phyloP scores from a whole-genome alignment of 2,113 vertebrate genomes.

The Desmodus rotundus region DNA sequence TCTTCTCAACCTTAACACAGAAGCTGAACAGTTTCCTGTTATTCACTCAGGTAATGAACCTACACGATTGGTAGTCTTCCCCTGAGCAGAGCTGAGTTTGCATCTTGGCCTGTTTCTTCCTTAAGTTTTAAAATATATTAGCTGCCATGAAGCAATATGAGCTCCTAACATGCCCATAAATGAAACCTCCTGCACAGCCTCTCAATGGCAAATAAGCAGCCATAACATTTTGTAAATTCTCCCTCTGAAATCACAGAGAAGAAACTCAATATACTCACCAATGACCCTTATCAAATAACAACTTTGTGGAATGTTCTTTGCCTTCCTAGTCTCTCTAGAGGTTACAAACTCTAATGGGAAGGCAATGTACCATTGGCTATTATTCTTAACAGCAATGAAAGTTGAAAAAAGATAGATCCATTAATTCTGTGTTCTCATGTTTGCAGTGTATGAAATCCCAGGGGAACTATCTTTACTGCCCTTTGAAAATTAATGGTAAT shows the following conservation, averaged over 20 bases:
- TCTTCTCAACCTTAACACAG: conserved; percentile 49
- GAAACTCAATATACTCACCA: conserved; percentile 53
- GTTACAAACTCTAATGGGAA: conserved; percentile 67
- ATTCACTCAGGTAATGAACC: conserved; percentile 51
- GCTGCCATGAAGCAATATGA: neutral
- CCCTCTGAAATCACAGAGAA: conserved; percentile 63
- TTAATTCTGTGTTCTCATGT: conserved; percentile 44
- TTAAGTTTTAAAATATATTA: conserved; percentile 49
- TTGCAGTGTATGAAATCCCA: neutral
- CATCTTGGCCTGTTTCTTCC: conserved; percentile 37
- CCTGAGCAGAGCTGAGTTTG: neutral
- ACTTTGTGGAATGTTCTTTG: conserved; percentile 32
- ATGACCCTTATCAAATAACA: conserved; percentile 70
- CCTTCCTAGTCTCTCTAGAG: conserved; percentile 54
- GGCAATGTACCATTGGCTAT: conserved; percentile 63
- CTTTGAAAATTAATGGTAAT: conserved; percentile 47
- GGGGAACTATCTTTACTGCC: neutral
- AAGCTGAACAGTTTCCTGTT: conserved; percentile 21
- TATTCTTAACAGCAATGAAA: conserved; percentile 49
- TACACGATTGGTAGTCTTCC: conserved; percentile 30
- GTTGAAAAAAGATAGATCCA: conserved; percentile 34
- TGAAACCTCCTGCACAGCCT: conserved; percentile 12
- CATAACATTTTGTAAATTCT: conserved; percentile 53
- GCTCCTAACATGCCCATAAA: conserved; percentile 44
- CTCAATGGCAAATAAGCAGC: conserved; percentile 46